phyloP scores from a whole-genome alignment of 2,797 vertebrate species.

The Phrynocephalus forsythii region DNA sequence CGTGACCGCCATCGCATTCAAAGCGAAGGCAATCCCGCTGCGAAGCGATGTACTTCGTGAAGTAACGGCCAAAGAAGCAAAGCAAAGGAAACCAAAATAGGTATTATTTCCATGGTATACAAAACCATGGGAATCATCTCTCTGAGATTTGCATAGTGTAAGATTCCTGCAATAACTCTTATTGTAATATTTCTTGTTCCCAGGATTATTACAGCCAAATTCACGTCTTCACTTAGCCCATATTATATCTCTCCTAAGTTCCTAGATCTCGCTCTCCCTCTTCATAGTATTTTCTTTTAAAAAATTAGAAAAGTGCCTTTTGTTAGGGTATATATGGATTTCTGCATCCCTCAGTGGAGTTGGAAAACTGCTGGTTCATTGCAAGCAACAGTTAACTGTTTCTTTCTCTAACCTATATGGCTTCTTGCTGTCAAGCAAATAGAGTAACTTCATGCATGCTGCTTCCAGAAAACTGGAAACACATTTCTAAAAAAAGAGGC shows the following conservation, averaged over 20 bases:
- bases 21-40: no score
- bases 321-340: background rate
- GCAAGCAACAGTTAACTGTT: background rate
- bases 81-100: background rate
- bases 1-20: no score
- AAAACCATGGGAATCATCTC: background rate
- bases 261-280: background rate
- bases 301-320: background rate
- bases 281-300: background rate
- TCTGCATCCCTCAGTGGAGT: background rate
- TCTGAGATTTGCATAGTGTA: background rate
- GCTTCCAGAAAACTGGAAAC: background rate
- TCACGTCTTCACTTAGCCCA: background rate
- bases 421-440: no score
- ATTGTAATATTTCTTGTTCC: background rate
- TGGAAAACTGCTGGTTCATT: background rate
- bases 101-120: background rate
- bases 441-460: background rate
- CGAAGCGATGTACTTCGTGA: no score
- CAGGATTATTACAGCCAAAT: background rate
- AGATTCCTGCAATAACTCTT: background rate
- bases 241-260: background rate
- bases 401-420: background rate
- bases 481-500: background rate
- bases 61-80: conserved; percentile 9